phyloP scores from a whole-genome alignment of 2,888 invertebrate genomes.

The Podabrus alpinus region DNA sequence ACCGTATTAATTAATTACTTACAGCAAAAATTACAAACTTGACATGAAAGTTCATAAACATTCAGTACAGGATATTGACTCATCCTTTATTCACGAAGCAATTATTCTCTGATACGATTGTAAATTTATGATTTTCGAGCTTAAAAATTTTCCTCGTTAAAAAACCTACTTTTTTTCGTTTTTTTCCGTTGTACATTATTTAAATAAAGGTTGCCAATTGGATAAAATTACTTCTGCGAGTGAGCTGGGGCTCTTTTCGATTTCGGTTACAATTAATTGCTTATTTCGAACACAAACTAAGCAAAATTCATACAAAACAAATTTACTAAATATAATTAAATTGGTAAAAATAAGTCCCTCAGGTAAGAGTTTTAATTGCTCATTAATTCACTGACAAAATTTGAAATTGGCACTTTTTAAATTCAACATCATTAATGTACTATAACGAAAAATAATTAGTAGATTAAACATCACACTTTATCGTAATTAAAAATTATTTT shows the following conservation, averaged over 20 bases:
- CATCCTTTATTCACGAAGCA: constrained; percentile 16
- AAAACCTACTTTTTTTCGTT: background rate
- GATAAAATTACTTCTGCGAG: background rate
- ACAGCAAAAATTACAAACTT: background rate
- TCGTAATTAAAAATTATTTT: too few species aligned
- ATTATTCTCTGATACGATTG: constrained; percentile 7
- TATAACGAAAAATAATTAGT: background rate
- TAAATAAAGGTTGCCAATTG: background rate
- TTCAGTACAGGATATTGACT: constrained; percentile 7
- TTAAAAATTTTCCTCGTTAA: background rate
- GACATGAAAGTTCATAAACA: background rate
- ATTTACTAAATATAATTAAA: background rate
- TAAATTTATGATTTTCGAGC: constrained; percentile 7
- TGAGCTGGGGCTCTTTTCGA: background rate
- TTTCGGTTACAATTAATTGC: background rate
- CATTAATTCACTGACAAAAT: background rate
- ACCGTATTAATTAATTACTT: background rate
- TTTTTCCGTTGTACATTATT: background rate
- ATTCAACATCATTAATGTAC: background rate
- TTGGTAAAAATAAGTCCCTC: background rate
- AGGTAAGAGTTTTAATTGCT: background rate
- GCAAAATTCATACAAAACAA: background rate
- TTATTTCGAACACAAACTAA: background rate
- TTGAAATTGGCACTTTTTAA: background rate
- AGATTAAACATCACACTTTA: background rate